A percentile compares a stretch with the other conserved stretches of the same genome.
Conservation (phyloP, 2,113 vertebrate genomes). For the Turdus rufiventris region DNA sequence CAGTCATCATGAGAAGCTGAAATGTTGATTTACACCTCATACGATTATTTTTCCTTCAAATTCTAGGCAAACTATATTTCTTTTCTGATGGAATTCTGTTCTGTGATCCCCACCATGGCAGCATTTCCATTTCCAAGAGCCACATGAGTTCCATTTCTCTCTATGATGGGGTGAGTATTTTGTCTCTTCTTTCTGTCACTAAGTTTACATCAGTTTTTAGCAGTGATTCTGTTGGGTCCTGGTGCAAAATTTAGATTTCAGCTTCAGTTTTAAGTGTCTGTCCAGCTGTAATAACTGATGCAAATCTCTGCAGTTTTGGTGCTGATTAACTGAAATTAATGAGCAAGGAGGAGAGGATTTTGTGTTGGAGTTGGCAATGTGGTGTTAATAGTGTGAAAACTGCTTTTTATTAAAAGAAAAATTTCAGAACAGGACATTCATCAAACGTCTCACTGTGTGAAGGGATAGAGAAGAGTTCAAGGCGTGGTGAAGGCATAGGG, state of each 20-base stretch:
- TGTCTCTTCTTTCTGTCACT: neutral
- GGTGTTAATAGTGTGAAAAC: neutral
- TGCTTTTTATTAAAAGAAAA: neutral
- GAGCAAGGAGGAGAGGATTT: neutral
- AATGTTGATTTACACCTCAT: neutral
- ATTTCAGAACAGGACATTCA: rapidly evolving
- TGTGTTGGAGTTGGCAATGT: neutral
- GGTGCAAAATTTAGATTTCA: neutral
- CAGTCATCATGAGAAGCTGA: neutral
- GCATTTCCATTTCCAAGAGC: conserved; percentile 81
- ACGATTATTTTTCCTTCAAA: neutral
- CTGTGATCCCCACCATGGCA: conserved; percentile 79
- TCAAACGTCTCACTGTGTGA: neutral
- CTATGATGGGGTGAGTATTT: conserved; percentile 82
- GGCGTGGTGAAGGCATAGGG: neutral
- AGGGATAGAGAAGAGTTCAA: neutral
- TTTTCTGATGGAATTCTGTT: conserved; percentile 90
- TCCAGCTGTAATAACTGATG: neutral
- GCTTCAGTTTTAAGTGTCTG: neutral
- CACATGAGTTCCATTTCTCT: conserved; percentile 81
- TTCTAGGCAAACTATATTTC: conserved; percentile 84
- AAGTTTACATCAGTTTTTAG: rapidly evolving
- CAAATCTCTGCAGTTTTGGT: neutral
- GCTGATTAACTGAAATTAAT: neutral
- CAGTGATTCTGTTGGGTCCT: rapidly evolving